A percentile compares a stretch with the other conserved stretches of the same genome.
phyloP scores from a whole-genome alignment of 2,888 invertebrate genomes.

The Seladonia tumulorum region DNA sequence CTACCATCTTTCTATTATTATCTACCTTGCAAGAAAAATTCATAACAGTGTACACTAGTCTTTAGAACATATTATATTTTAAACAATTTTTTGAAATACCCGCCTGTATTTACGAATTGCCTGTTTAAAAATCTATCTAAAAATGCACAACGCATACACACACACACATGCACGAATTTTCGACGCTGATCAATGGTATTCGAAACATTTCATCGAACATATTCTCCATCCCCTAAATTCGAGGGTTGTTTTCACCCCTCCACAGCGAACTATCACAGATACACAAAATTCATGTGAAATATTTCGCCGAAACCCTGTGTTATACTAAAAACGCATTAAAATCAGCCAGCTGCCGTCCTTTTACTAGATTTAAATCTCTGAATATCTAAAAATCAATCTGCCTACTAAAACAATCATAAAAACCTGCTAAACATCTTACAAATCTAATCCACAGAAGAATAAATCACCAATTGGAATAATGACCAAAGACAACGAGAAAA shows the following conservation, averaged over 20 bases:
- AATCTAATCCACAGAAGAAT: background rate
- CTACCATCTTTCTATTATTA: background rate
- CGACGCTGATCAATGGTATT: constrained; percentile 37
- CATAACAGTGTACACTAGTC: background rate
- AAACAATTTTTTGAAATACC: background rate
- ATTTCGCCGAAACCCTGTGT: background rate
- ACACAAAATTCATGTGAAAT: background rate
- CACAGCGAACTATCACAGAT: background rate
- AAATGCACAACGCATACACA: background rate
- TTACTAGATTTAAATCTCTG: background rate
- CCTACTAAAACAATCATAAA: background rate
- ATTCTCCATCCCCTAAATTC: background rate
- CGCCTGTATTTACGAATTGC: background rate
- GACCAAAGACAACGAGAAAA: too few relatives aligned
- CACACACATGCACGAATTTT: constrained; percentile 43
- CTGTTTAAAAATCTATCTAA: background rate
- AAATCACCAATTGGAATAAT: background rate
- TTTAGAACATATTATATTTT: background rate
- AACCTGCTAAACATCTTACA: too few relatives aligned
- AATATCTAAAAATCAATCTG: background rate
- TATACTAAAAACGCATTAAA: background rate
- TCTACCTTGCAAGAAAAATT: background rate
- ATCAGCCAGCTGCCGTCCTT: background rate
- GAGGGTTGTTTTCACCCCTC: background rate
- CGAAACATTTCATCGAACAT: constrained; percentile 2